Evolutionary conservation across 2,888 invertebrate species (phyloP).

Genomic region (Barypeithes pellucidus): DNA sequence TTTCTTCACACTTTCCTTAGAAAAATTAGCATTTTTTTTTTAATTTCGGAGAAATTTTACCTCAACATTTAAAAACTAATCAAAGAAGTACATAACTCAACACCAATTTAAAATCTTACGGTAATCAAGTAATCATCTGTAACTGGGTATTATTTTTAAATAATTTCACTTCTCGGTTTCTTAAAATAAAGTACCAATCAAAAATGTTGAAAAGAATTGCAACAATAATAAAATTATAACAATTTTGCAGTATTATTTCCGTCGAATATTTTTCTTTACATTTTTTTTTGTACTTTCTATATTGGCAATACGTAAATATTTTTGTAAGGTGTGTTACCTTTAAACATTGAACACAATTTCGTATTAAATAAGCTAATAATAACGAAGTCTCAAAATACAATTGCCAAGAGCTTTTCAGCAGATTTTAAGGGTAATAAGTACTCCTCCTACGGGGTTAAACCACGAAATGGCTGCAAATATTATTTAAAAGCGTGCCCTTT

Average conservation of each 20-base stretch:
- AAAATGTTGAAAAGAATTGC: slow-evolving; percentile 6
- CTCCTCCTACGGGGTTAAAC: too few species aligned
- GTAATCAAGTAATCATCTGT: slow-evolving; percentile 7
- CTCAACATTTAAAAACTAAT: slow-evolving; percentile 8
- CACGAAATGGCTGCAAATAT: too few species aligned
- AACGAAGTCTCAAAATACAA: too few species aligned
- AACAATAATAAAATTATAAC: slow-evolving; percentile 16
- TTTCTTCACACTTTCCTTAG: slow-evolving; percentile 4
- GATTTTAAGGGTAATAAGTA: too few species aligned
- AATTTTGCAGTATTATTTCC: slow-evolving; percentile 5
- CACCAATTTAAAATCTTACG: slow-evolving; percentile 8
- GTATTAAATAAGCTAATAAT: too few species aligned
- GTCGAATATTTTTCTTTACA: neutral
- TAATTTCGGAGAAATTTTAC: neutral
- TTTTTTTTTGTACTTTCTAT: slow-evolving; percentile 1
- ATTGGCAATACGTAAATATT: neutral
- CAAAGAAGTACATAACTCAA: neutral
- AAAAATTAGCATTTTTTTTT: slow-evolving; percentile 3
- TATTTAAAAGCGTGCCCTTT: too few species aligned
- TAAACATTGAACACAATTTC: neutral
- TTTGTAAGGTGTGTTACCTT: neutral
- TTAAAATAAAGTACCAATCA: neutral
- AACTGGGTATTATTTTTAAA: slow-evolving; percentile 13
- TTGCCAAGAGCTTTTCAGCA: too few species aligned
- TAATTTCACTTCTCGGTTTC: slow-evolving; percentile 10